Evolutionary conservation across 1,140 invertebrate genomes (phyloP), one percentile per base, ranked within the genome.

Genomic region (Odontomachus brunneus): DNA sequence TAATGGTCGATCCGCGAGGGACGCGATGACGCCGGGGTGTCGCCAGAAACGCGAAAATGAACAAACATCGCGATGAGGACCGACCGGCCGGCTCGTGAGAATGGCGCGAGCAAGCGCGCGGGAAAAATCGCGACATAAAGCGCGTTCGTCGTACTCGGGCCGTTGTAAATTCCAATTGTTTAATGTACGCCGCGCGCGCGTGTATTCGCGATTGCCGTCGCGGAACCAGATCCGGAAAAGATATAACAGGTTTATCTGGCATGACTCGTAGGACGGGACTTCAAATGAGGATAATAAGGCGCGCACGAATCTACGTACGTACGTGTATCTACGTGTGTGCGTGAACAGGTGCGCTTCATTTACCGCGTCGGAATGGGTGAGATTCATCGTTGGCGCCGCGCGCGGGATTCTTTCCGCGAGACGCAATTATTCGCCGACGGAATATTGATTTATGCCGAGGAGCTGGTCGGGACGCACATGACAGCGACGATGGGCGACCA

Each of bases 241-340:
- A 69, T 69, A 78, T 67, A 78, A 78, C 75, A 78, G 75, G 75
- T 78, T 78, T 69, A 78, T 67, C 75, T 69, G 49, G 75, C 51
- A 57, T 48, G 75, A 69, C 63, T 78, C 75, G 75, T 69, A 69
- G 19, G 63, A 78, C 65, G 74, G 2, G 62, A 22, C 33, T 66
- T 78, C 29, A 69, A 78, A 78, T 33, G 75, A 66, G 75, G 63
- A 78, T 67, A 78, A 78, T 69, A 57, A 67, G 75, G 63, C 51
- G 63, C 29, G 74, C 65, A 55, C 49, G 74, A 38, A 19, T 9
- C 73, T 17, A 38, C 17, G 17, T 33, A 24, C n/a, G n/a, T n/a
- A n/a, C 19, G 19, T 3, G 17, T 3, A 14, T 29, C 17, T 14
- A 24, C 33, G 62, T 19, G 26, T 29, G 51, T 44, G 22, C 26